Conservation (phyloP, 2,113 vertebrate genomes). For the Syngnathus typhle region DNA sequence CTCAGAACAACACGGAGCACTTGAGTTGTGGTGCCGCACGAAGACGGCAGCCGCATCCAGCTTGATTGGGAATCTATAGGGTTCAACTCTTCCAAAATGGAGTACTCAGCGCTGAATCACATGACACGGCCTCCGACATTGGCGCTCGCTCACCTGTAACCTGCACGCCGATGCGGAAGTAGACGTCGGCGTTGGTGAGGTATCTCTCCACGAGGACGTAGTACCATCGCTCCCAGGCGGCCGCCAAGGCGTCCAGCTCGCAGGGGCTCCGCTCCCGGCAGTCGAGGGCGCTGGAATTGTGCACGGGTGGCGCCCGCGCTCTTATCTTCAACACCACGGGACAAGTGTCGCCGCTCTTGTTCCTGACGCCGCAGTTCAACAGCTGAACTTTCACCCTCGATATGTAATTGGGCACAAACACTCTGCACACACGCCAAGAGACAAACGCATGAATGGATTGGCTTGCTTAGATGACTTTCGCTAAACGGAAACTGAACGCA, state of each 20-base stretch:
- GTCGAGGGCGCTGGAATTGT: constrained; percentile 87
- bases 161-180: constrained; percentile 85
- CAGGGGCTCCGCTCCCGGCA: constrained; percentile 78
- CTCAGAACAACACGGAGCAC: constrained; percentile 48
- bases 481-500: neutral
- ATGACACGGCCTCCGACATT: too few relatives aligned
- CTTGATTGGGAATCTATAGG: neutral
- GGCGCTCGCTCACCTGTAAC: constrained; percentile 93
- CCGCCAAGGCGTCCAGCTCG: constrained; percentile 77
- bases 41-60: constrained; percentile 5
- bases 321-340: constrained; percentile 84
- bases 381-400: constrained; percentile 86
- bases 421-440: constrained; percentile 65
- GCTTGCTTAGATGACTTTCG: neutral
- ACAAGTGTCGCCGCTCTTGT: constrained; percentile 71
- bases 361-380: constrained; percentile 76
- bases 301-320: constrained; percentile 88
- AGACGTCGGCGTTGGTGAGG: constrained; percentile 69
- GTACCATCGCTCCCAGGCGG: constrained; percentile 96
- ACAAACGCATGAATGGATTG: neutral
- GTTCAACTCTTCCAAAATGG: too few relatives aligned
- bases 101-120: neutral
- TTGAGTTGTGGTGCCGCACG: constrained; percentile 37
- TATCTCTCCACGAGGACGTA: constrained; percentile 89
- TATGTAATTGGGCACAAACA: constrained; percentile 91